phyloP scores from a whole-genome alignment of 2,797 vertebrate genomes.

The Silurus aristotelis region DNA sequence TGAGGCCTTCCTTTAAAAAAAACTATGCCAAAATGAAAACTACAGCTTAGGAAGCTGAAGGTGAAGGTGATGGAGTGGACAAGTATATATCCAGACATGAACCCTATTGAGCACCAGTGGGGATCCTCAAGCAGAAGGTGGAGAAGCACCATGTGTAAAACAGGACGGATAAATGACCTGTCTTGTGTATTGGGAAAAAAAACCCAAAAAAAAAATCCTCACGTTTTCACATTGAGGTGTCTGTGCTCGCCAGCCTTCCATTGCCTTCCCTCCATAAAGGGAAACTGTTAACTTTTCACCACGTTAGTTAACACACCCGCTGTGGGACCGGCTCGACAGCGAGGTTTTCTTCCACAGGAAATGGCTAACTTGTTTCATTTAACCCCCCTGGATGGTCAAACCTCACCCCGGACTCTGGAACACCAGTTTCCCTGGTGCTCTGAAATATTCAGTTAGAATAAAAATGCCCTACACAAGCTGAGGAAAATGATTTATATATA shows the following conservation, averaged over 20 bases:
- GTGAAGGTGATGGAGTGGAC: too few relatives aligned
- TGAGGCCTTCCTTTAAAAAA: too few relatives aligned
- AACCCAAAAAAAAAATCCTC: background rate
- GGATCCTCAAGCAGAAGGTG: too few relatives aligned
- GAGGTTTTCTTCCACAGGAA: constrained; percentile 64
- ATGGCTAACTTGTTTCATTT: constrained; percentile 65
- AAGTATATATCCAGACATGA: too few relatives aligned
- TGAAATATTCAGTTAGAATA: background rate
- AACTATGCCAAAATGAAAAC: too few relatives aligned
- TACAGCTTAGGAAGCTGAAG: too few relatives aligned
- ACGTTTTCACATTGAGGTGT: constrained; percentile 18
- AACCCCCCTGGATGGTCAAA: constrained; percentile 2
- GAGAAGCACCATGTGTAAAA: too few relatives aligned
- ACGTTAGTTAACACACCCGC: constrained; percentile 51
- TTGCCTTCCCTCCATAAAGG: constrained; percentile 35
- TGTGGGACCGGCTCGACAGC: constrained; percentile 46
- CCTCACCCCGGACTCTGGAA: background rate
- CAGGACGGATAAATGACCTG: background rate
- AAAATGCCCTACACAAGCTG: background rate
- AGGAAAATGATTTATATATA: background rate
- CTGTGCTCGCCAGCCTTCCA: background rate
- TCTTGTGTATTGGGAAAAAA: background rate
- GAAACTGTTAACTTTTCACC: constrained; percentile 58
- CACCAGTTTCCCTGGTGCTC: background rate
- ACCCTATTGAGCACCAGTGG: too few relatives aligned